phyloP scores from a whole-genome alignment of 2,113 vertebrate genomes.

The Neogale vison region DNA sequence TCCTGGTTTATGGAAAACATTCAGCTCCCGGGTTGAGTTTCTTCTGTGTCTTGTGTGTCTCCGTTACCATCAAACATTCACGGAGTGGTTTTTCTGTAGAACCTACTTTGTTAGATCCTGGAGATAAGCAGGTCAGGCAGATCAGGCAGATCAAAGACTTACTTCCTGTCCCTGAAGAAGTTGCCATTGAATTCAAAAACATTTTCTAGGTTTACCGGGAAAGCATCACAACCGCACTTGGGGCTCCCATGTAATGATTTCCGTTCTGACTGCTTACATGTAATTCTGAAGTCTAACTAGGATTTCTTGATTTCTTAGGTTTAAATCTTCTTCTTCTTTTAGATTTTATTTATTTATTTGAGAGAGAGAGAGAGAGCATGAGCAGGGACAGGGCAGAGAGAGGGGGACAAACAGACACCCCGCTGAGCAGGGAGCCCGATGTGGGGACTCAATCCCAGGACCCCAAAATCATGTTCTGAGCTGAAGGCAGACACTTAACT shows the following conservation, averaged over 20 bases:
- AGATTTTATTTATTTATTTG: not conserved
- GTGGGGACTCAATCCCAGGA: not conserved
- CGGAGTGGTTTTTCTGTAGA: not conserved
- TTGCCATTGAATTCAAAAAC: not conserved
- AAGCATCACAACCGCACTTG: not conserved
- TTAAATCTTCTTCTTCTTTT: not conserved
- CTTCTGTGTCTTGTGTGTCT: not conserved
- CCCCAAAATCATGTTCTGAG: not conserved
- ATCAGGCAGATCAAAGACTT: not conserved
- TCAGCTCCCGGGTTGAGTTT: not conserved
- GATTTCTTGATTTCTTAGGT: not conserved
- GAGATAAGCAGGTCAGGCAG: not conserved
- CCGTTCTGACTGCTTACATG: not conserved
- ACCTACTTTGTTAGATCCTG: not conserved
- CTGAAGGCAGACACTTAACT: not conserved
- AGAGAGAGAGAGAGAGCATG: not conserved
- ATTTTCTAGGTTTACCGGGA: not conserved
- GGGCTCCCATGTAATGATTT: not conserved
- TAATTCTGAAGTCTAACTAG: not conserved
- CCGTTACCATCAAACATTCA: not conserved
- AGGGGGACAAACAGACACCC: not conserved
- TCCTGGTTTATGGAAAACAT: not conserved
- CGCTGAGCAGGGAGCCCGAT: not conserved
- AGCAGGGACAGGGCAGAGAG: not conserved
- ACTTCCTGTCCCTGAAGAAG: not conserved